These are phyloP conservation scores for Lepeophtheirus nordmannii DNA, from an alignment of 2,888 invertebrate species.

Conservation along the genomic window DNA sequence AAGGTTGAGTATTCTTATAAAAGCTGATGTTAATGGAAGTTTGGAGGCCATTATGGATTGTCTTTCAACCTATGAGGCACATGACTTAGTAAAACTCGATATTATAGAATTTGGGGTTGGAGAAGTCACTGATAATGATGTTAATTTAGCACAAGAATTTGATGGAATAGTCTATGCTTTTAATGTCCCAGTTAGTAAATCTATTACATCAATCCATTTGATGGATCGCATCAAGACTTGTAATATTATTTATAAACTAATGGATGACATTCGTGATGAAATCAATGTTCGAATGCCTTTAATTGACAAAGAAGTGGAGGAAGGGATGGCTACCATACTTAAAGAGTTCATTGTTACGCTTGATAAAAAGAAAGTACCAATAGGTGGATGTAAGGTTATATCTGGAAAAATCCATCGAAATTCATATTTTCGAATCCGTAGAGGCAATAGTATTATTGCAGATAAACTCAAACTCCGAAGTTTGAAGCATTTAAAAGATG, in stretches of 20 bases:
- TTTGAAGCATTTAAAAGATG: slow-evolving; percentile 74
- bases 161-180: slow-evolving; percentile 69
- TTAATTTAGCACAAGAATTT: slow-evolving; percentile 41
- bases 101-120: slow-evolving; percentile 84
- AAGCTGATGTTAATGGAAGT: slow-evolving; percentile 88
- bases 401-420: slow-evolving; percentile 57
- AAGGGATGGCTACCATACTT: slow-evolving; percentile 51
- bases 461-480: slow-evolving; percentile 50
- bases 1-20: slow-evolving; percentile 46
- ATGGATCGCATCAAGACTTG: slow-evolving; percentile 47
- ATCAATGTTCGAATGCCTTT: slow-evolving; percentile 55
- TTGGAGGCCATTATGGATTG: slow-evolving; percentile 87
- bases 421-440: slow-evolving; percentile 49
- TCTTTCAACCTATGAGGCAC: slow-evolving; percentile 60
- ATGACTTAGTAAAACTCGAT: slow-evolving; percentile 56
- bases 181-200: slow-evolving; percentile 44
- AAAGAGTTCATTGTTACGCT: slow-evolving; percentile 66
- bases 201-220: slow-evolving; percentile 30
- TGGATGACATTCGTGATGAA: slow-evolving; percentile 71
- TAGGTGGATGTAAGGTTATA: slow-evolving; percentile 73
- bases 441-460: slow-evolving; percentile 49
- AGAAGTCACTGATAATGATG: slow-evolving; percentile 59
- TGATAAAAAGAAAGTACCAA: slow-evolving; percentile 58
- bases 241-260: slow-evolving; percentile 82
- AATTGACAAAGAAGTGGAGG: slow-evolving; percentile 53